A percentile compares a stretch with the other conserved stretches of the same genome.
These are phyloP conservation scores for Procambarus clarkii DNA, from an alignment of 1,140 invertebrate genomes.

Conservation along the genomic window DNA sequence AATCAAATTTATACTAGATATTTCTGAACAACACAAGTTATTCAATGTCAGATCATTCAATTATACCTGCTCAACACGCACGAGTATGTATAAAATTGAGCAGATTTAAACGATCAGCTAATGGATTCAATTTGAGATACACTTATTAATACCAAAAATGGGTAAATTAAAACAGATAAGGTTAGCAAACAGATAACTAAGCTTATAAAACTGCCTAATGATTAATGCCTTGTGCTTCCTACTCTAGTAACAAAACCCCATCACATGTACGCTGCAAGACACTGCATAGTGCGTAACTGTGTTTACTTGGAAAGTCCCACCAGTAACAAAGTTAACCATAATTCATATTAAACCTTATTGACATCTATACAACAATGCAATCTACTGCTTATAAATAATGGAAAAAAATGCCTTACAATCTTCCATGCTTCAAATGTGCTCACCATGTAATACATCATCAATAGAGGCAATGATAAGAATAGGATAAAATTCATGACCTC, in stretches of 20 bases:
- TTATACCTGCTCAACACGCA: background rate
- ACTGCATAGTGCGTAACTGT: background rate
- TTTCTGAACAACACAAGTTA: background rate
- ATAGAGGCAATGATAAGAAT: background rate
- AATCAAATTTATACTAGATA: background rate
- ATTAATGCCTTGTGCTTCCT: background rate
- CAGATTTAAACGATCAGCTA: background rate
- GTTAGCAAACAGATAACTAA: background rate
- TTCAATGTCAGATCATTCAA: background rate
- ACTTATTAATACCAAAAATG: background rate
- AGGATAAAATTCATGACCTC: no score
- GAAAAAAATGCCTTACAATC: background rate
- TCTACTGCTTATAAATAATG: background rate
- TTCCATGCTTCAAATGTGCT: background rate
- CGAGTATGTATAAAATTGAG: background rate
- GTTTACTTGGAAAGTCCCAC: background rate
- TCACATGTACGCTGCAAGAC: background rate
- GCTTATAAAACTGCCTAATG: background rate
- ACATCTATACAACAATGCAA: background rate
- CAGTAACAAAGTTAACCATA: background rate
- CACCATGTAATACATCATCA: background rate
- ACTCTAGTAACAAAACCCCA: background rate
- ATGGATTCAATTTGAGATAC: background rate
- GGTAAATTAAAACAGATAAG: background rate
- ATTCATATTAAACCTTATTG: background rate